These are phyloP conservation scores for Antheraea yamamai DNA, from an alignment of 2,888 invertebrate species.

Conservation along the genomic window DNA sequence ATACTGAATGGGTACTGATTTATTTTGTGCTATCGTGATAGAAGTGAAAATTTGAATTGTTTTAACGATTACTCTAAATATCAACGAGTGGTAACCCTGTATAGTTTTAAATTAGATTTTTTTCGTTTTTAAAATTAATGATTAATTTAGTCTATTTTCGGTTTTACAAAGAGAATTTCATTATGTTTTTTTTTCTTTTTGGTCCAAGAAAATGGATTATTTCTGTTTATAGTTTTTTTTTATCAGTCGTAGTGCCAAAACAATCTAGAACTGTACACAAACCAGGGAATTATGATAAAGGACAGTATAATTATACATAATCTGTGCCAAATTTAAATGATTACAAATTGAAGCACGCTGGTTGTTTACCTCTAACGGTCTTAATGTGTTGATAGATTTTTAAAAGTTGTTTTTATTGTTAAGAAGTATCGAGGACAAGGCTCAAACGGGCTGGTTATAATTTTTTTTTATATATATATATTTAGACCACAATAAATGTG, in stretches of 20 bases:
- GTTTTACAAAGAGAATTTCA: slow-evolving; percentile 48
- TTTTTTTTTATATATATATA: slow-evolving; percentile 48
- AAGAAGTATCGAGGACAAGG: slow-evolving; percentile 70
- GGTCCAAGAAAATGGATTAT: slow-evolving; percentile 27
- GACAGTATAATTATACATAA: slow-evolving; percentile 48
- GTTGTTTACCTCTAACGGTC: slow-evolving; percentile 58
- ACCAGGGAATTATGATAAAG: slow-evolving; percentile 45
- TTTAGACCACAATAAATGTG: slow-evolving; percentile 64
- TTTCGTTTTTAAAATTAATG: slow-evolving; percentile 48
- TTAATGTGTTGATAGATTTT: slow-evolving; percentile 78
- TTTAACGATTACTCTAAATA: not conserved
- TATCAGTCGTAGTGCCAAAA: slow-evolving; percentile 58
- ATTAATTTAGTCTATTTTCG: slow-evolving; percentile 61
- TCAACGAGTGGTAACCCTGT: slow-evolving; percentile 8
- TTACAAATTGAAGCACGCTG: slow-evolving; percentile 28
- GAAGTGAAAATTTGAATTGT: slow-evolving; percentile 1
- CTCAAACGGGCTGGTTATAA: slow-evolving; percentile 55
- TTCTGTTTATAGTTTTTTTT: slow-evolving; percentile 42
- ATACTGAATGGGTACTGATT: slow-evolving; percentile 64
- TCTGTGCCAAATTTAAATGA: slow-evolving; percentile 74
- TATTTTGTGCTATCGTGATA: not conserved
- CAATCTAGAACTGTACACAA: slow-evolving; percentile 62
- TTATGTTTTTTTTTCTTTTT: slow-evolving; percentile 47
- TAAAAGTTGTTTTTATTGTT: slow-evolving; percentile 82
- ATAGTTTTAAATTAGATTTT: slow-evolving; percentile 65